Conservation (phyloP, 2,113 vertebrate genomes). For the Hucho hucho region DNA sequence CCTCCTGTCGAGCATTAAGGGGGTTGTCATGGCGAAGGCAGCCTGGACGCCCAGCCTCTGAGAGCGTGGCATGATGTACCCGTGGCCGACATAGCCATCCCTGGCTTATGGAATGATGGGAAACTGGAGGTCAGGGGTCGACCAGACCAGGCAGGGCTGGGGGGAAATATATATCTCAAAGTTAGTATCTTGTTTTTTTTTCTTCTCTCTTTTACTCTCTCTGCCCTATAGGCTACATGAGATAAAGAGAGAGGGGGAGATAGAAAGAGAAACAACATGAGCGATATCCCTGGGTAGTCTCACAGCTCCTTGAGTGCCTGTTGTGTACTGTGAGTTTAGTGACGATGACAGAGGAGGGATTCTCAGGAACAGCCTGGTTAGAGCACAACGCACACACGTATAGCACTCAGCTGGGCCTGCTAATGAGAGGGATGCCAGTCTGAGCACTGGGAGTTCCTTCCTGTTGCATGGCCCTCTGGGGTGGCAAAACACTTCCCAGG, state of each 20-base stretch:
- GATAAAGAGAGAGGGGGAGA: background rate
- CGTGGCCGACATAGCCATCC: slow-evolving; percentile 42
- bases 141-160: background rate
- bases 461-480: slow-evolving; percentile 26
- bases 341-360: slow-evolving; percentile 8
- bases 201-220: slow-evolving; percentile 22
- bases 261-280: background rate
- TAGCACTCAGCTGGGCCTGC: slow-evolving; percentile 29
- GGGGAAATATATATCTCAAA: slow-evolving; percentile 13
- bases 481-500: slow-evolving; percentile 27
- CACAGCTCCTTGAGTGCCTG: slow-evolving; percentile 24
- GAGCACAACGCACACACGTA: background rate
- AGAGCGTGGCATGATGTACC: slow-evolving; percentile 47
- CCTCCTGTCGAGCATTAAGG: slow-evolving; percentile 68
- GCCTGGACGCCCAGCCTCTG: slow-evolving; percentile 41
- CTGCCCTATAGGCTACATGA: too few species aligned
- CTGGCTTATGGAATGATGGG: slow-evolving; percentile 55
- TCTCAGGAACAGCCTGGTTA: slow-evolving; percentile 38
- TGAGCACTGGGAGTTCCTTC: slow-evolving; percentile 46
- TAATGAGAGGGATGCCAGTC: slow-evolving; percentile 39
- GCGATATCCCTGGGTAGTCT: slow-evolving; percentile 18
- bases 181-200: too few species aligned
- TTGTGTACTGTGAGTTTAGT: slow-evolving; percentile 13
- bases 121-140: slow-evolving; percentile 33
- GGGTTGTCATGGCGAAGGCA: slow-evolving; percentile 74